Base-by-base conservation (phyloP, 1,140 invertebrate genomes). In the Macrotrachela quadricornifera region DNA sequence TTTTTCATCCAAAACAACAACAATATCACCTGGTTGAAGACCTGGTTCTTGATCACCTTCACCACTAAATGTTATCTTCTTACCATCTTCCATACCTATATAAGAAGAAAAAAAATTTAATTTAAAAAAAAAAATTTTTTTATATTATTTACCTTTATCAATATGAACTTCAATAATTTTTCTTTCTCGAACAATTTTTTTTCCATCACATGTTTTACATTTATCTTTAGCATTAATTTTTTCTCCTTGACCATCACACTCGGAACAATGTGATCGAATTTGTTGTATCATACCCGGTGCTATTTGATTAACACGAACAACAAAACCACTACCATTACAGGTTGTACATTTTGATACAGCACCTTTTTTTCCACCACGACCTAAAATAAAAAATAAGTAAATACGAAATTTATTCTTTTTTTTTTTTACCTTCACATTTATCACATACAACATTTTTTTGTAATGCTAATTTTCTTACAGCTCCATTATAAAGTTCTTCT, bases 11-110 rank as follows among this genome's bases (percentile, higher is more conserved):
- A 99, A 72, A n/a, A 96, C 78, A 61, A 99, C 88, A 55, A 96
- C 80, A 59, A 99, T 87, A 71, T 99, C 90, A 30, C 88, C 78
- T 61, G 90, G 81, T 60, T 76, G 74, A 36, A 88, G 67, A 13
- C 85, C 87, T 0, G 91, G 90, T 65, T 92, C 87, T 63, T 97
- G 90, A 73, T 99, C 91, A 43, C 92, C 94, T 71, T 96, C 91
- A 10, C 88, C 88, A 54, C 74, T 75, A 61, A 97, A 96, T 6
- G 81, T 75, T 53, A 99, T 92, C 70, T 86, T 94, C 64, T 99
- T 87, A 1, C 84, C 87, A 70, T 97, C 88, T 44, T 77, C 75
- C 91, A 96, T 97, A 45, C 68, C 68, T 57, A 40, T 11, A 54
- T 57, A 13, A 30, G 2, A 15, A 38, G 4, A 40, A 30, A 8